Conservation (phyloP, 30 jellyfish, hydroid and myxozoan species). For the Aurelia sp. region DNA sequence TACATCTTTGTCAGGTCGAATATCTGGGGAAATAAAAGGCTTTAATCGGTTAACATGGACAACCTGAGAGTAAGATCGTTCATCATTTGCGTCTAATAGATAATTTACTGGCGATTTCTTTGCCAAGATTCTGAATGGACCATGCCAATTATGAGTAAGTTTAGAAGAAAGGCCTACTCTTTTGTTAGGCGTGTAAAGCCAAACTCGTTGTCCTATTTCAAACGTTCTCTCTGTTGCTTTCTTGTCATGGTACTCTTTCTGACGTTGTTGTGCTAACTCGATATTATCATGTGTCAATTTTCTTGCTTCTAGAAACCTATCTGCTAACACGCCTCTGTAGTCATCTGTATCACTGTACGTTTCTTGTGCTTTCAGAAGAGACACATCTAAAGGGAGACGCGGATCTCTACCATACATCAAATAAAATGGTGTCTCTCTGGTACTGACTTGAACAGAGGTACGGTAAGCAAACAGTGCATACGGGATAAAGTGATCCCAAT, state of each 20-base stretch:
- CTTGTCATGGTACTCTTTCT: too few relatives aligned
- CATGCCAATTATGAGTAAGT: slow-evolving; percentile 63
- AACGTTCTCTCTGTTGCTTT: too few relatives aligned
- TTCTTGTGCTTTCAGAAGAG: slow-evolving; percentile 24
- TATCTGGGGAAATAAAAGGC: slow-evolving; percentile 28
- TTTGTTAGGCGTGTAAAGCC: slow-evolving; percentile 67
- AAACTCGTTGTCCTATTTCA: slow-evolving; percentile 67
- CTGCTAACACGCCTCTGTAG: too few relatives aligned
- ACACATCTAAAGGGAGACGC: slow-evolving; percentile 62
- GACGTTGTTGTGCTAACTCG: too few relatives aligned
- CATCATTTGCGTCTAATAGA: slow-evolving; percentile 42
- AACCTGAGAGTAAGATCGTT: slow-evolving; percentile 20
- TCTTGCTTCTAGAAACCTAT: too few relatives aligned
- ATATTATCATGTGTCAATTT: too few relatives aligned
- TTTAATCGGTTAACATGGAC: slow-evolving; percentile 60
- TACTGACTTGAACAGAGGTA: slow-evolving; percentile 20
- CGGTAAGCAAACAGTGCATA: too few relatives aligned
- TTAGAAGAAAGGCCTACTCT: slow-evolving; percentile 46
- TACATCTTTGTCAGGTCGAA: too few relatives aligned
- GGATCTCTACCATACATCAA: too few relatives aligned
- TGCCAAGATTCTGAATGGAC: slow-evolving; percentile 69
- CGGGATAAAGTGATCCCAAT: slow-evolving; percentile 20
- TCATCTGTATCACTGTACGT: too few relatives aligned
- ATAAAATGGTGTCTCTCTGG: slow-evolving; percentile 49
- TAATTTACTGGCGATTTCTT: slow-evolving; percentile 59